Percentiles rank a stretch among this genome's conserved stretches.
phyloP scores from a whole-genome alignment of 2,888 invertebrate species.

The Sphaerophoria rueppellii region DNA sequence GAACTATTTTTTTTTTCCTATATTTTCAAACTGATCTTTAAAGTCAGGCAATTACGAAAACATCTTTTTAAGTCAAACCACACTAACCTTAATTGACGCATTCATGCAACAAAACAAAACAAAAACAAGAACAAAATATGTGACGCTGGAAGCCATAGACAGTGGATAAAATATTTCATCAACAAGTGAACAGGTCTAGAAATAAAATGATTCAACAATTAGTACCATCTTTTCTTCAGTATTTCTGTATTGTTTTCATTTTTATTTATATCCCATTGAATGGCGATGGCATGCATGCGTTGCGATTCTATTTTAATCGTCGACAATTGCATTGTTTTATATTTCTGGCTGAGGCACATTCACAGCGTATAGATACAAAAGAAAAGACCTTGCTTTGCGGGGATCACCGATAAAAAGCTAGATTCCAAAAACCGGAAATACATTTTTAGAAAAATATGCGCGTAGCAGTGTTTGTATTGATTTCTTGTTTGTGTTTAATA shows the following conservation, averaged over 20 bases:
- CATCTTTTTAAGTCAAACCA: conserved; percentile 19
- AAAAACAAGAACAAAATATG: neutral
- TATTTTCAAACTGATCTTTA: conserved; percentile 3
- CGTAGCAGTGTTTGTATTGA: neutral
- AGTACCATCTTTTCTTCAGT: conserved; percentile 8
- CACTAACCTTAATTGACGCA: conserved; percentile 28
- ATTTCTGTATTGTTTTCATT: conserved; percentile 7
- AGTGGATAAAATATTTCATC: neutral
- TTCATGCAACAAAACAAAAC: neutral
- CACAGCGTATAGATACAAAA: neutral
- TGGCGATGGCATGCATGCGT: neutral
- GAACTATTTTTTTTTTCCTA: neutral
- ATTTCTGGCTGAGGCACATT: neutral
- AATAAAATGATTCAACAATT: neutral
- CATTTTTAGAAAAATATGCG: neutral
- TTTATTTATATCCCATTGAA: conserved; percentile 2
- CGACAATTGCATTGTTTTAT: conserved; percentile 1
- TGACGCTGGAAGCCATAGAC: neutral
- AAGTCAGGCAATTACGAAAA: conserved; percentile 9
- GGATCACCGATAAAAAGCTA: neutral
- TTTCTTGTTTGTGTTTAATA: neutral
- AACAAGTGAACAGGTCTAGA: conserved; percentile 13
- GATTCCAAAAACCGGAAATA: conserved; percentile 6
- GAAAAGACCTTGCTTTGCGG: neutral
- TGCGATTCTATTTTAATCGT: conserved; percentile 8